A percentile compares a stretch with the other conserved stretches of the same genome.
Conservation (phyloP, 1,140 invertebrate genomes). For the Penaeus indicus region DNA sequence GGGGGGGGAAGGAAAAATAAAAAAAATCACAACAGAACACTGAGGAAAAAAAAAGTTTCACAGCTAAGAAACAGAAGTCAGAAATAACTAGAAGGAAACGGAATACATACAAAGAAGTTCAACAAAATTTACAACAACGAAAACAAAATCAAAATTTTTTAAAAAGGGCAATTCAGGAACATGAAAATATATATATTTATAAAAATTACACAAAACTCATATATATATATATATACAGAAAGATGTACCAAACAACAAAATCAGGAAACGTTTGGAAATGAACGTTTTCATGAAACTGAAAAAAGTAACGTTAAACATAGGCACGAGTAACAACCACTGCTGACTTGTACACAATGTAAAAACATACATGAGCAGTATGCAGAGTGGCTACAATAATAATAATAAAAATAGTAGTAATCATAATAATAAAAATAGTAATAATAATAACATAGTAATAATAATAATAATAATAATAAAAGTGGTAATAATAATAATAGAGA, state of each 20-base stretch:
- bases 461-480: too few relatives aligned
- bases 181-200: slow-evolving; percentile 38
- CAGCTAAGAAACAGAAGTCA: slow-evolving; percentile 51
- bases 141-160: not conserved
- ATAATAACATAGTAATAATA: not conserved
- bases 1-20: slow-evolving; percentile 39
- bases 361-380: slow-evolving; percentile 46
- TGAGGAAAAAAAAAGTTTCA: slow-evolving; percentile 49
- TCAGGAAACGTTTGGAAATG: slow-evolving; percentile 3
- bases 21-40: slow-evolving; percentile 42
- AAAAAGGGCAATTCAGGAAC: slow-evolving; percentile 44
- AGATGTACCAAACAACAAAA: too few relatives aligned
- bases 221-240: too few relatives aligned
- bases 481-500: too few relatives aligned
- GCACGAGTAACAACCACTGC: slow-evolving; percentile 55
- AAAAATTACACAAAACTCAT: slow-evolving; percentile 28
- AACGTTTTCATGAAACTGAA: not conserved
- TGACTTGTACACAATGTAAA: slow-evolving; percentile 40
- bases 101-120: slow-evolving; percentile 17
- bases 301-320: slow-evolving; percentile 48
- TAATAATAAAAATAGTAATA: slow-evolving; percentile 1
- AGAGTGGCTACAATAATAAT: slow-evolving; percentile 38
- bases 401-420: not conserved
- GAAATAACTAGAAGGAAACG: slow-evolving; percentile 45
- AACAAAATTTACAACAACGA: not conserved